Base-by-base conservation (phyloP, 2,888 invertebrate species). In the Micropterix aruncella region DNA sequence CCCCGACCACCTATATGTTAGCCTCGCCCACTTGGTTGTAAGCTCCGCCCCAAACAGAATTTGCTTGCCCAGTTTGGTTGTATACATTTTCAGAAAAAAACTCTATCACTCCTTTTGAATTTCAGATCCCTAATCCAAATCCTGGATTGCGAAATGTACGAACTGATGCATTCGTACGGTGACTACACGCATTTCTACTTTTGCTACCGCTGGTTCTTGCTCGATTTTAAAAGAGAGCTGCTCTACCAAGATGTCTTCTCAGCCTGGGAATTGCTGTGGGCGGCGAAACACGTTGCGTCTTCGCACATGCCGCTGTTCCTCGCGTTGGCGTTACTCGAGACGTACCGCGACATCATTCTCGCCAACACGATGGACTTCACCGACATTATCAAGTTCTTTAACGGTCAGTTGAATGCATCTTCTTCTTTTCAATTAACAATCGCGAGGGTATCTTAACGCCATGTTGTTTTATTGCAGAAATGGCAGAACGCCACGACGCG, bases 141-240 rank as follows among this genome's bases (percentile, higher is more conserved):
- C 52, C 64, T 94, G 54, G 95, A 96, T 63, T 82, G 88, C 18
- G 93, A 95, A 67, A 74, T 96, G 71, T 93, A 90, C 65, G 91
- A 93, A 57, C 70, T 92, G 59, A 93, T 95, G 87, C 90, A 92
- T 57, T 85, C 89, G 43, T 89, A 92, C 61, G 92, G 92, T 1
- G 95, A 96, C 64, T 94, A 92, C 66, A 94, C 93, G 2, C 94
- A 96, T 62, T 92, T 96, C 66, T 96, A 94, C 66, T 96, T 95
- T 67, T 93, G 93, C 64, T 96, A 96, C 63, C 84, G 95, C 38
- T 95, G 95, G 95, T 95, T 95, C 70, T 72, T 96, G 50, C 72
- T 96, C 43, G 95, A 96, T 65, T 96, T 96, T 60, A 96, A 96
- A 62, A 70, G 95, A 59, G 95, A 96, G 62, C 68, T 96, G 51